These are phyloP conservation scores for Acrocephalus scirpaceus DNA, from an alignment of 2,797 vertebrate genomes.

Conservation along the genomic window DNA sequence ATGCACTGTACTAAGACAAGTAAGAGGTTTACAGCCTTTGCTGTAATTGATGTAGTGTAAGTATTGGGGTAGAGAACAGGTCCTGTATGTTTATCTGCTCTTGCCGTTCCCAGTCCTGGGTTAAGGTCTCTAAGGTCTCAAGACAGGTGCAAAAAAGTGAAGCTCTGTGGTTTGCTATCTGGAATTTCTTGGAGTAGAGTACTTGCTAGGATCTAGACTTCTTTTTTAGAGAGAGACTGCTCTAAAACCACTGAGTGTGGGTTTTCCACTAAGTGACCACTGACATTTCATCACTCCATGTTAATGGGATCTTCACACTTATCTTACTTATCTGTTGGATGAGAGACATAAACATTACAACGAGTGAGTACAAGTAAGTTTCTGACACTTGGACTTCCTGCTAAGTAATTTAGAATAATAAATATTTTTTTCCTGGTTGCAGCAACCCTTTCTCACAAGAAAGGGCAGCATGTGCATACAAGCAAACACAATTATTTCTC, in stretches of 20 bases:
- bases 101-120: background rate
- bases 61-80: background rate
- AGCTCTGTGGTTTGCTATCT: background rate
- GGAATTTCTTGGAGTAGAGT: background rate
- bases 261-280: background rate
- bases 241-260: background rate
- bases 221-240: background rate
- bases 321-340: background rate
- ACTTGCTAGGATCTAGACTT: background rate
- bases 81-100: background rate
- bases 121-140: background rate
- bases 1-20: background rate
- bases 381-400: background rate
- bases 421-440: background rate
- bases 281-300: background rate
- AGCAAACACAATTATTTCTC: background rate
- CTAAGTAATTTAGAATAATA: background rate
- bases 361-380: background rate
- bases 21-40: background rate
- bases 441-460: background rate
- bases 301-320: background rate
- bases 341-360: background rate
- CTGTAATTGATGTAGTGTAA: background rate
- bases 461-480: background rate
- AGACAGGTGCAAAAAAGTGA: rapidly evolving